A percentile compares a stretch with the other conserved stretches of the same genome.
phyloP scores from a whole-genome alignment of 2,888 invertebrate species.

The Hyposoter dolosus region DNA sequence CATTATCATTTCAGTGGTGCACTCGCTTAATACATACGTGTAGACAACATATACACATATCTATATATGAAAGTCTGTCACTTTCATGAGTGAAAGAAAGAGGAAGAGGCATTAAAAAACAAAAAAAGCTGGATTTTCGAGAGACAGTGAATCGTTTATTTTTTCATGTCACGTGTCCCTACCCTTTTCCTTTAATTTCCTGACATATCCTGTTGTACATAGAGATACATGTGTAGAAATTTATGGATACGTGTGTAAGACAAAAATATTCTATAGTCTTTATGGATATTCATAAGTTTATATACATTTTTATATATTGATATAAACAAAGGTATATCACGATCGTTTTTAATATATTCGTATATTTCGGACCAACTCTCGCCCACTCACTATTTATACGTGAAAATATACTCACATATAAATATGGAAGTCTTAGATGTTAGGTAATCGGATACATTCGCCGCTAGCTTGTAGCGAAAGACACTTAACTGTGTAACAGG shows the following conservation, averaged over 20 bases:
- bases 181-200: constrained; percentile 68
- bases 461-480: constrained; percentile 3
- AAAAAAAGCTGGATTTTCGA: background rate
- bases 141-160: constrained; percentile 46
- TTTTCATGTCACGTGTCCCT: constrained; percentile 68
- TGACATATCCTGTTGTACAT: constrained; percentile 65
- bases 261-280: background rate
- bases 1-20: constrained; percentile 66
- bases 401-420: constrained; percentile 3
- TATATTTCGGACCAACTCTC: constrained; percentile 6
- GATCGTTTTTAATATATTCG: background rate
- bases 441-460: constrained; percentile 20
- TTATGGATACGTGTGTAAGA: background rate
- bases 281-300: constrained; percentile 3
- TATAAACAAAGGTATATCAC: background rate
- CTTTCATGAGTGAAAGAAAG: constrained; percentile 40
- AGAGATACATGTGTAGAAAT: background rate
- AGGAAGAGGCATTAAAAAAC: background rate
- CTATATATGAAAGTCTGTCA: constrained; percentile 8
- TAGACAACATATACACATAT: background rate
- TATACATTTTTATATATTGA: background rate
- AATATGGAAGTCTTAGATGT: background rate
- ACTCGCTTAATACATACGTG: constrained; percentile 36
- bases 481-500: background rate
- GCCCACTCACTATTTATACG: background rate